These are phyloP conservation scores for Syngnathoides biaculeatus DNA, from an alignment of 2,113 vertebrate genomes.

Conservation along the genomic window DNA sequence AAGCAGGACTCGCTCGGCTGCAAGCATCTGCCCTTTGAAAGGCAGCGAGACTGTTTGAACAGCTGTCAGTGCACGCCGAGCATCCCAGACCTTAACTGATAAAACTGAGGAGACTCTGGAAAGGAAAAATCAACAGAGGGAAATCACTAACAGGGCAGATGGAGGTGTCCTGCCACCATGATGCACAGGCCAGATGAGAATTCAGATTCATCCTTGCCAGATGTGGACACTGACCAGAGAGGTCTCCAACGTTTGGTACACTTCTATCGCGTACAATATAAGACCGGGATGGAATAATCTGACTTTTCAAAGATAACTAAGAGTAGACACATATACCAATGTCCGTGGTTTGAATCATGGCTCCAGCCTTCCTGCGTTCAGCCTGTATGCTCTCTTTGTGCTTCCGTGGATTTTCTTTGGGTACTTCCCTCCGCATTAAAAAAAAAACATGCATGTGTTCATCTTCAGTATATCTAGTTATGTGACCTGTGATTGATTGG, in stretches of 20 bases:
- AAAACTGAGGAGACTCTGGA: conserved; percentile 61
- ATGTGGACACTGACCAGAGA: conserved; percentile 19
- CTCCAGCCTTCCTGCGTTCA: too few relatives aligned
- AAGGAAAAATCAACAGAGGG: conserved; percentile 41
- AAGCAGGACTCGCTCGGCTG: conserved; percentile 73
- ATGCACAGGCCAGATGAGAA: conserved; percentile 8
- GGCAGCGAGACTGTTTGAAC: conserved; percentile 73
- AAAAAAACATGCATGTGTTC: too few relatives aligned
- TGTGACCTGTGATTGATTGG: too few relatives aligned
- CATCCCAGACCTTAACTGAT: conserved; percentile 64
- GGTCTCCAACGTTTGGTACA: conserved; percentile 6
- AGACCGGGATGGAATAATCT: not conserved
- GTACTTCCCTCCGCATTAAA: too few relatives aligned
- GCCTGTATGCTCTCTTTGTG: too few relatives aligned
- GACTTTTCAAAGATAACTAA: not conserved
- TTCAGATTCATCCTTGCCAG: conserved; percentile 5
- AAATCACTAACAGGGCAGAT: conserved; percentile 37
- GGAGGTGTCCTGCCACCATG: conserved; percentile 13
- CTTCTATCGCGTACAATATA: not conserved
- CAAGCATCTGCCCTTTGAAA: conserved; percentile 78
- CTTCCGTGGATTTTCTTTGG: too few relatives aligned
- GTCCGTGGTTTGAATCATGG: not conserved
- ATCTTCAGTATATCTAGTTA: too few relatives aligned
- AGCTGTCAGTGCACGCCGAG: conserved; percentile 68
- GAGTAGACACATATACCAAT: not conserved